Conservation (phyloP, 2,113 vertebrate species). For the Nasalis larvatus region DNA sequence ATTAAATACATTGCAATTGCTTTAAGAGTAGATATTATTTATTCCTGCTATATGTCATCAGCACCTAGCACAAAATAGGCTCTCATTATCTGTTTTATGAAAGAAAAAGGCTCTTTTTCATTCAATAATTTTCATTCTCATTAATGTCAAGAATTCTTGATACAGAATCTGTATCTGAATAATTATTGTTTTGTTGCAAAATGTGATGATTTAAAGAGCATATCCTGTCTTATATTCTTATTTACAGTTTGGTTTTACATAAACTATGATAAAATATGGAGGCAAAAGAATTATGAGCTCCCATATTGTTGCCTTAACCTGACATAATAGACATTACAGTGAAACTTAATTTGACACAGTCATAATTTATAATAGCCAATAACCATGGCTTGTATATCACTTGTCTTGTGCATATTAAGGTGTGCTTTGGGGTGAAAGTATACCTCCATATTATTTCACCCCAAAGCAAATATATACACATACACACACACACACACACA, state of each 20-base stretch:
- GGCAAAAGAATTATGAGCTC: background rate
- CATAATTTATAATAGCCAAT: background rate
- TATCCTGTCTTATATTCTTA: background rate
- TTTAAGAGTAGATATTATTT: background rate
- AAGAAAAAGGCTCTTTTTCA: background rate
- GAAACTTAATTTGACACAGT: background rate
- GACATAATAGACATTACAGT: background rate
- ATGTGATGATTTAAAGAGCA: constrained; percentile 15
- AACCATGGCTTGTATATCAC: background rate
- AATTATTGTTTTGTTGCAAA: constrained; percentile 38
- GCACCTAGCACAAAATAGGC: background rate
- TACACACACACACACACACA: background rate
- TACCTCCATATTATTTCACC: too few species aligned
- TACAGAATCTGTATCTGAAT: constrained; percentile 46
- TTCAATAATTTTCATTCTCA: constrained; percentile 7
- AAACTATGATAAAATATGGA: constrained; percentile 31
- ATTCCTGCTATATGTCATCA: background rate
- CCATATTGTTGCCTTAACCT: background rate
- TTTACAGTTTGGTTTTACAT: constrained; percentile 45
- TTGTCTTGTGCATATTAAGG: background rate
- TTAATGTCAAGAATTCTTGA: constrained; percentile 34
- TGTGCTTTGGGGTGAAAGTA: background rate
- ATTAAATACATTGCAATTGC: background rate
- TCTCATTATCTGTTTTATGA: constrained; percentile 9
- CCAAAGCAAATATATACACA: background rate